Evolutionary conservation across 2,113 vertebrate species (phyloP).

Genomic region (Columbina picui): DNA sequence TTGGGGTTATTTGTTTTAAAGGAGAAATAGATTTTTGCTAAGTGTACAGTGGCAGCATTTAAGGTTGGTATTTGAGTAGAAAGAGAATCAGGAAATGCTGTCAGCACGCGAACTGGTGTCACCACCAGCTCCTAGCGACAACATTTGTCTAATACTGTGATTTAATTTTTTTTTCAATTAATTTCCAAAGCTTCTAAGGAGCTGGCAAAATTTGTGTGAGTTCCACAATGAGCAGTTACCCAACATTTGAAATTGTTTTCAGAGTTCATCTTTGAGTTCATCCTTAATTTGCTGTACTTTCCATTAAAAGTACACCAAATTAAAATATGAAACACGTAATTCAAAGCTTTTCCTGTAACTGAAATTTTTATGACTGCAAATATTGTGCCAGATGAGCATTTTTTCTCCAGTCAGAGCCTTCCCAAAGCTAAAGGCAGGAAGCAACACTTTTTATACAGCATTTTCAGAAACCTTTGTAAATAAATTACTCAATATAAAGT

Average conservation of each 20-base stretch:
- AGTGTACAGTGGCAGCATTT: not conserved
- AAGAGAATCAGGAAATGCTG: not conserved
- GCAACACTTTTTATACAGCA: not conserved
- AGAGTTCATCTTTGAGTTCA: not conserved
- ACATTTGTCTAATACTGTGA: not conserved
- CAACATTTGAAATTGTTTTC: not conserved
- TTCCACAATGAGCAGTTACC: not conserved
- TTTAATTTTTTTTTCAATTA: not conserved
- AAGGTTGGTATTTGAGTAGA: not conserved
- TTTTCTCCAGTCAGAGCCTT: not conserved
- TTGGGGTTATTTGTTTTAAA: not conserved
- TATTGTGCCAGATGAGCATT: not conserved
- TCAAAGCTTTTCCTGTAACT: not conserved
- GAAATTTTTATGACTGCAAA: not conserved
- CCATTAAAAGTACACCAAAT: not conserved
- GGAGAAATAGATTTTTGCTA: not conserved
- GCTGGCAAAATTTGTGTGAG: not conserved
- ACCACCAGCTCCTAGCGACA: not conserved
- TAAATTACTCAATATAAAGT: not conserved
- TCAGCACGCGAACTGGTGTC: too few species aligned
- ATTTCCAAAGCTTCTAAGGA: not conserved
- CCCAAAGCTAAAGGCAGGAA: not conserved
- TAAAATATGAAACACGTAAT: not conserved
- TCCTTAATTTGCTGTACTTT: not conserved
- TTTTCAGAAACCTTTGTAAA: not conserved